Conservation (phyloP, 2,888 invertebrate species). For the Nemurella pictetii region DNA sequence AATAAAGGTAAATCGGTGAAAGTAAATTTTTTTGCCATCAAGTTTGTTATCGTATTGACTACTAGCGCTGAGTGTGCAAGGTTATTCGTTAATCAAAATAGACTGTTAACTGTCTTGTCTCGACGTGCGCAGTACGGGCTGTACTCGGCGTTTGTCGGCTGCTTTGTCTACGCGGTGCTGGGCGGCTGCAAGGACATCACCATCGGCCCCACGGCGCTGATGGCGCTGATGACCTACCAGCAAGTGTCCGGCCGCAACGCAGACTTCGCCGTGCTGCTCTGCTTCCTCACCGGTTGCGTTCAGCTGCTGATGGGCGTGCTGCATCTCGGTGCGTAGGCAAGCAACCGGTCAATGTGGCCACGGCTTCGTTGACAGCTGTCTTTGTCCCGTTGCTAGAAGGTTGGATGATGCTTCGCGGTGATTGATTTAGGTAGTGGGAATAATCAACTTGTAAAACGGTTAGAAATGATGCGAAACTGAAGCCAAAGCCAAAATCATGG, state of each 20-base stretch:
- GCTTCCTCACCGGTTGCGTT: constrained; percentile 80
- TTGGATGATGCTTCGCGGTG: constrained; percentile 41
- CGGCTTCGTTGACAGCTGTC: background rate
- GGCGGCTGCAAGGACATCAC: constrained; percentile 89
- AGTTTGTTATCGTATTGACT: too few relatives aligned
- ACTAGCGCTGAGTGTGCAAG: too few relatives aligned
- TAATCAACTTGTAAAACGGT: too few relatives aligned
- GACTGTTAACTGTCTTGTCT: constrained; percentile 28
- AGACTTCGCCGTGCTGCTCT: constrained; percentile 80
- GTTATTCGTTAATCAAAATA: too few relatives aligned
- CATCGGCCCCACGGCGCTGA: constrained; percentile 88
- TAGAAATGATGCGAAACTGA: too few relatives aligned
- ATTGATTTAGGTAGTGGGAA: too few relatives aligned
- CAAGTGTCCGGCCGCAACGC: constrained; percentile 68
- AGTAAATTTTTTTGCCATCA: too few relatives aligned
- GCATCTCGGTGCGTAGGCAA: constrained; percentile 67
- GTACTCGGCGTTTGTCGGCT: constrained; percentile 93
- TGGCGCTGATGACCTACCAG: constrained; percentile 88
- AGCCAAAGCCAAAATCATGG: too few relatives aligned
- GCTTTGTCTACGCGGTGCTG: constrained; percentile 86
- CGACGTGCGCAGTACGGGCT: constrained; percentile 80
- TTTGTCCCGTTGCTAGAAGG: background rate
- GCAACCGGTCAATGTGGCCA: background rate
- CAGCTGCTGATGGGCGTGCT: constrained; percentile 81
- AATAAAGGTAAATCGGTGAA: too few relatives aligned